Percentiles rank a stretch among this genome's conserved stretches.
Evolutionary conservation across 2,797 vertebrate species (phyloP).

Genomic region (Meriones psammophilus): DNA sequence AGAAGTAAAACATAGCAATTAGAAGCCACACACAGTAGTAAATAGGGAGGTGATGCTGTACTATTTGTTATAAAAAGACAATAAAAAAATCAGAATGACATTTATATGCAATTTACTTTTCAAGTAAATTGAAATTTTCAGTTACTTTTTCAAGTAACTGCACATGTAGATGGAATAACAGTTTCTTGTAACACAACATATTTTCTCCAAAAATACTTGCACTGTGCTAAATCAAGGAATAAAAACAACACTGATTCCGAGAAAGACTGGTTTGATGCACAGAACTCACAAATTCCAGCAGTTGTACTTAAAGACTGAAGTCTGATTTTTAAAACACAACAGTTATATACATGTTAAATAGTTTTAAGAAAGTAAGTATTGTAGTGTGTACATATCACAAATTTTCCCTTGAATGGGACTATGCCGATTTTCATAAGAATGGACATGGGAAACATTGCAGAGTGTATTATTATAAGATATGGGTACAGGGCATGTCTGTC

Average conservation of each 20-base stretch:
- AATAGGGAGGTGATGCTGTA: not conserved
- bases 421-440: not conserved
- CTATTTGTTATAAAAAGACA: not conserved
- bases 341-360: not conserved
- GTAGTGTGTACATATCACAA: fast-evolving
- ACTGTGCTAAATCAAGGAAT: not conserved
- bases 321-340: not conserved
- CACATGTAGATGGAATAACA: not conserved
- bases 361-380: not conserved
- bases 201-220: slow-evolving; percentile 33
- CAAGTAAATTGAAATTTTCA: not conserved
- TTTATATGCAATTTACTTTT: slow-evolving; percentile 41
- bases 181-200: slow-evolving; percentile 6
- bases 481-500: not conserved
- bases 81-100: not conserved
- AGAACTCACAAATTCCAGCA: not conserved
- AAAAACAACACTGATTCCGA: not conserved
- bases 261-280: not conserved
- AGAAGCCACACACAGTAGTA: slow-evolving; percentile 12
- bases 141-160: not conserved
- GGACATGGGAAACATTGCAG: fast-evolving
- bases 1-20: not conserved
- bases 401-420: not conserved
- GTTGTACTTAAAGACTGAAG: not conserved
- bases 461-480: not conserved